Evolutionary conservation across 1,140 invertebrate species (phyloP).

Genomic region (Drosophila tristis): DNA sequence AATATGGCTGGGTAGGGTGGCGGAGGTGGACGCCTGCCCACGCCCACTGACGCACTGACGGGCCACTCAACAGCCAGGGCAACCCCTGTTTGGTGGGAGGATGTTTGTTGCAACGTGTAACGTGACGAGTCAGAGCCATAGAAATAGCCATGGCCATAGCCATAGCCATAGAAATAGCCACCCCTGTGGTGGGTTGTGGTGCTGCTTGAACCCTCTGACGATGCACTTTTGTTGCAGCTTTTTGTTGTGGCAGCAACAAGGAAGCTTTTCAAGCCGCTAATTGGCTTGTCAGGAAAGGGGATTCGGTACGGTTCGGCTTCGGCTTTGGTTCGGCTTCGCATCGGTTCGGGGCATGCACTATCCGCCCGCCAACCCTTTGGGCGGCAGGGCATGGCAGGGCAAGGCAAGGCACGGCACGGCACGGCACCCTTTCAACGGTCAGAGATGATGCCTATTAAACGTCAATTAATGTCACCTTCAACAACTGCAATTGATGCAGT

Average conservation of each 20-base stretch:
- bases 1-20: too few species aligned
- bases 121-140: too few species aligned
- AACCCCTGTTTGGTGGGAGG: conserved; percentile 20
- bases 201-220: conserved; percentile 17
- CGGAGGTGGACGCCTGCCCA: neutral
- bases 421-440: neutral
- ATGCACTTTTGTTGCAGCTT: conserved; percentile 63
- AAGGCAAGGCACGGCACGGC: neutral
- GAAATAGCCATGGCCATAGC: too few species aligned
- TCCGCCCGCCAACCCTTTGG: conserved; percentile 13
- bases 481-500: conserved; percentile 67
- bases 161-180: too few species aligned
- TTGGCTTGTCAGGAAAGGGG: conserved; percentile 55
- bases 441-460: conserved; percentile 66
- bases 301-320: neutral
- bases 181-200: conserved; percentile 5
- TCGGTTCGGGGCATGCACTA: conserved; percentile 7
- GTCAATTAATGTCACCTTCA: conserved; percentile 80
- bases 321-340: neutral
- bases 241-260: conserved; percentile 49
- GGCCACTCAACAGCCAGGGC: conserved; percentile 15
- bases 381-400: too few species aligned
- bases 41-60: conserved; percentile 5
- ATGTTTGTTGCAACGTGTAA: too few species aligned
- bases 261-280: conserved; percentile 66